These are phyloP conservation scores for Stenopsyche tienmushanensis DNA, from an alignment of 1,140 invertebrate species.

Conservation along the genomic window DNA sequence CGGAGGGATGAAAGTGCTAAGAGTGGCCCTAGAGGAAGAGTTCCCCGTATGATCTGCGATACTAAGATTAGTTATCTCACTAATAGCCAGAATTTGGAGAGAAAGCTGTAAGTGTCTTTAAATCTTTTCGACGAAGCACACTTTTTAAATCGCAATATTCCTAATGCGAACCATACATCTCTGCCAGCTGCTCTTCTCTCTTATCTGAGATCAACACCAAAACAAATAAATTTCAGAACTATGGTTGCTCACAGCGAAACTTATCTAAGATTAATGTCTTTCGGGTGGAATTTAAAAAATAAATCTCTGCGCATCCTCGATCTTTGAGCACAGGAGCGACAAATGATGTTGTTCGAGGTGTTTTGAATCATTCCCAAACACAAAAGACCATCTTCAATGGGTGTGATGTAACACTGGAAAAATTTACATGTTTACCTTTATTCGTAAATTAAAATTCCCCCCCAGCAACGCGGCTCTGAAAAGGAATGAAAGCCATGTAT, in stretches of 20 bases:
- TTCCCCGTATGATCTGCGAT: too few species aligned
- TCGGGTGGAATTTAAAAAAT: neutral
- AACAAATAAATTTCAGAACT: constrained; percentile 20
- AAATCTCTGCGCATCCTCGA: too few species aligned
- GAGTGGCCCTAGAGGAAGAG: too few species aligned
- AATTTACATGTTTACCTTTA: neutral
- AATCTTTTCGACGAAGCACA: too few species aligned
- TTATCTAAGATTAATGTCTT: constrained; percentile 17
- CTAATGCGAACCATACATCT: constrained; percentile 25
- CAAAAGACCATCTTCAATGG: too few species aligned
- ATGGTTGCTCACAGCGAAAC: constrained; percentile 10
- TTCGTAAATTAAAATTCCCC: neutral
- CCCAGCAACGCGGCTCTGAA: neutral
- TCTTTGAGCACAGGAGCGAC: too few species aligned
- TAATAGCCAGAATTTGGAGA: too few species aligned
- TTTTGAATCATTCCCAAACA: too few species aligned
- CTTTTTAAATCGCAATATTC: constrained; percentile 31
- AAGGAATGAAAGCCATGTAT: neutral
- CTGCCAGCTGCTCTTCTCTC: constrained; percentile 12
- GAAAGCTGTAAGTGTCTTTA: too few species aligned
- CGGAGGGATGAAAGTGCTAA: too few species aligned
- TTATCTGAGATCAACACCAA: constrained; percentile 2
- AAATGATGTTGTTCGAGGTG: too few species aligned
- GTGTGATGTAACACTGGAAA: neutral
- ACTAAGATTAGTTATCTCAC: constrained; percentile 37